Conservation (phyloP, 2,113 vertebrate genomes). For the Gavia stellata region DNA sequence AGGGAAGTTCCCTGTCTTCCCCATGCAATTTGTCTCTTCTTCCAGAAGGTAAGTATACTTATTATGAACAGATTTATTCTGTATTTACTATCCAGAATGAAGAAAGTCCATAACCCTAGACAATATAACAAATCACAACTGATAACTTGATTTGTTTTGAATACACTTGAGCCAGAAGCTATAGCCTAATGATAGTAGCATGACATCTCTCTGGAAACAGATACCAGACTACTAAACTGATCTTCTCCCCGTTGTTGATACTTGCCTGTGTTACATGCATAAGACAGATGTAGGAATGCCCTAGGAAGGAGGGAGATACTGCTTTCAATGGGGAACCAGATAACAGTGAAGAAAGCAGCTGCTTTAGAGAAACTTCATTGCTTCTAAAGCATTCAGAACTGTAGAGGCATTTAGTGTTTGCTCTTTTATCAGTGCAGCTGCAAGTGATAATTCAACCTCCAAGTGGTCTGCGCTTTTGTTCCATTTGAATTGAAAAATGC, state of each 20-base stretch:
- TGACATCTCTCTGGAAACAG: conserved; percentile 24
- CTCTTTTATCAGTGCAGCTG: conserved; percentile 77
- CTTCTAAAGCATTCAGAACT: conserved; percentile 55
- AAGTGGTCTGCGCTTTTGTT: conserved; percentile 61
- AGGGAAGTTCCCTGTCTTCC: not conserved
- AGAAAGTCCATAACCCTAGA: conserved; percentile 19
- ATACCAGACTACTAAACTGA: conserved; percentile 51
- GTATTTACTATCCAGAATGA: conserved; percentile 22
- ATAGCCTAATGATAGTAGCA: conserved; percentile 26
- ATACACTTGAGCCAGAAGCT: conserved; percentile 45
- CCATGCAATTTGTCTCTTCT: not conserved
- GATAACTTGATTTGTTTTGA: conserved; percentile 51
- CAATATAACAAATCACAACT: not conserved
- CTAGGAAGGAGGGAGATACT: conserved; percentile 54
- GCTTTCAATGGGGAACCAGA: conserved; percentile 46
- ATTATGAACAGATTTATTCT: conserved; percentile 23
- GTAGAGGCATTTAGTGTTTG: conserved; percentile 63
- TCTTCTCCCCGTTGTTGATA: conserved; percentile 32
- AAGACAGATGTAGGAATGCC: conserved; percentile 65
- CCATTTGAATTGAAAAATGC: conserved; percentile 62
- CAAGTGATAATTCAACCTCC: conserved; percentile 70
- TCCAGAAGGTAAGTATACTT: not conserved
- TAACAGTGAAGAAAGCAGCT: conserved; percentile 62
- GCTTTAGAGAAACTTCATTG: conserved; percentile 63
- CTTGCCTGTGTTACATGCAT: conserved; percentile 61